These are phyloP conservation scores for Lasius platythorax DNA, from an alignment of 2,888 invertebrate species.

Conservation along the genomic window DNA sequence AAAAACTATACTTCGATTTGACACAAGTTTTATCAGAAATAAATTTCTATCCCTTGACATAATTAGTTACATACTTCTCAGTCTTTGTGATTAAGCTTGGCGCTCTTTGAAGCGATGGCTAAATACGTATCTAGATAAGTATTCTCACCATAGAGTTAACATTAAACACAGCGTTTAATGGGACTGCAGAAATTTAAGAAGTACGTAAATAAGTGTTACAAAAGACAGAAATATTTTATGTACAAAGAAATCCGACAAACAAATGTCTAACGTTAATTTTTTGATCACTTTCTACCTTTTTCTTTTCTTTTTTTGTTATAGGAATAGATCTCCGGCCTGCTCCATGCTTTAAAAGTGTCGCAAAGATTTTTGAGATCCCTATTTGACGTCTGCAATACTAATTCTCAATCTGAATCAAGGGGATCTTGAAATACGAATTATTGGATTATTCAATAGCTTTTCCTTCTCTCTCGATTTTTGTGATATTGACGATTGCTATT, in stretches of 20 bases:
- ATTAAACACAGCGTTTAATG: not conserved
- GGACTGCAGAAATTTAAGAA: conserved; percentile 15
- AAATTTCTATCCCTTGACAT: conserved; percentile 4
- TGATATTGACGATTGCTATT: conserved; percentile 28
- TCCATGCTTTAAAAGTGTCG: not conserved
- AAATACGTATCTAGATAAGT: not conserved
- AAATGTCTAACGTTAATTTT: not conserved
- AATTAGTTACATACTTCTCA: conserved; percentile 34
- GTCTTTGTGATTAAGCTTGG: not conserved
- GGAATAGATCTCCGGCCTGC: not conserved
- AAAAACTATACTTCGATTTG: not conserved
- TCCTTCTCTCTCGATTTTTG: conserved; percentile 5
- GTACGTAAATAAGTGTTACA: conserved; percentile 22
- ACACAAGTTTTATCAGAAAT: not conserved
- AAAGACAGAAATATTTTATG: conserved; percentile 17
- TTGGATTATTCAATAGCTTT: conserved; percentile 10
- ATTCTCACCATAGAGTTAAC: not conserved
- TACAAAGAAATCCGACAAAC: not conserved
- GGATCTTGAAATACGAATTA: not conserved
- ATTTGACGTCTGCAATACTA: not conserved
- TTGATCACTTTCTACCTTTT: not conserved
- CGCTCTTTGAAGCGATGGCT: not conserved
- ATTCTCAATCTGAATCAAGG: conserved; percentile 12
- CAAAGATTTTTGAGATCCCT: not conserved
- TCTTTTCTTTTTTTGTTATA: not conserved